These are phyloP conservation scores for Sciurus carolinensis DNA, from an alignment of 2,797 vertebrate species.

Conservation along the genomic window DNA sequence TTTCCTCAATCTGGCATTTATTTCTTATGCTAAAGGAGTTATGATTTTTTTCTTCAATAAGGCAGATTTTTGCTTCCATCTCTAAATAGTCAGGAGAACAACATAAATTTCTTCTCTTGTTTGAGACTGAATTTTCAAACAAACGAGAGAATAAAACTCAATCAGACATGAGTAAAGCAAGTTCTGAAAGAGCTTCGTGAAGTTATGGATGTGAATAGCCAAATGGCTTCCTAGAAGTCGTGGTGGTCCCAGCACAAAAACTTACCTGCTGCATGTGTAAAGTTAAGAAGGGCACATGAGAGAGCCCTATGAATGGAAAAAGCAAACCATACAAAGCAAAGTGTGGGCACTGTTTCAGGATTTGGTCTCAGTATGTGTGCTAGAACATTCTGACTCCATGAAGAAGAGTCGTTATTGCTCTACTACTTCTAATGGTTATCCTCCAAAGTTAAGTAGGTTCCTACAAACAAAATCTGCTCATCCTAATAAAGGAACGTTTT, in stretches of 20 bases:
- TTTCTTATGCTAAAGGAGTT: slow-evolving; percentile 63
- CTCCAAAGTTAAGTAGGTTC: not conserved
- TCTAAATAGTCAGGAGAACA: slow-evolving; percentile 31
- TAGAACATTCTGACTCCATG: not conserved
- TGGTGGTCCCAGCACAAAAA: not conserved
- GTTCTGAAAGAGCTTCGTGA: not conserved
- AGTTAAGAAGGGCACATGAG: not conserved
- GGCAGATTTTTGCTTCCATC: slow-evolving; percentile 35
- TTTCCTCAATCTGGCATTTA: slow-evolving; percentile 65
- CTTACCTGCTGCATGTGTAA: not conserved
- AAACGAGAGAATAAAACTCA: not conserved
- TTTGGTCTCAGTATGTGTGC: not conserved
- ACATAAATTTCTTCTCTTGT: slow-evolving; percentile 44
- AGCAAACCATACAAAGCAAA: not conserved
- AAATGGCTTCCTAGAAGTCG: not conserved
- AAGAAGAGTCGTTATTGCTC: not conserved
- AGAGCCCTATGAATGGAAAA: not conserved
- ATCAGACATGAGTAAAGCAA: not conserved
- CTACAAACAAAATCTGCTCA: slow-evolving; percentile 17
- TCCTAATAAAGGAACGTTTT: slow-evolving; percentile 17
- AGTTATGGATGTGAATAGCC: not conserved
- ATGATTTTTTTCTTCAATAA: slow-evolving; percentile 34
- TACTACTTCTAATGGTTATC: not conserved
- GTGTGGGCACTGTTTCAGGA: not conserved
- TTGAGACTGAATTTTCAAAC: slow-evolving; percentile 43